A percentile compares a stretch with the other conserved stretches of the same genome.
Evolutionary conservation across 2,797 vertebrate species (phyloP).

Genomic region (Helicolenus hilgendorfi): DNA sequence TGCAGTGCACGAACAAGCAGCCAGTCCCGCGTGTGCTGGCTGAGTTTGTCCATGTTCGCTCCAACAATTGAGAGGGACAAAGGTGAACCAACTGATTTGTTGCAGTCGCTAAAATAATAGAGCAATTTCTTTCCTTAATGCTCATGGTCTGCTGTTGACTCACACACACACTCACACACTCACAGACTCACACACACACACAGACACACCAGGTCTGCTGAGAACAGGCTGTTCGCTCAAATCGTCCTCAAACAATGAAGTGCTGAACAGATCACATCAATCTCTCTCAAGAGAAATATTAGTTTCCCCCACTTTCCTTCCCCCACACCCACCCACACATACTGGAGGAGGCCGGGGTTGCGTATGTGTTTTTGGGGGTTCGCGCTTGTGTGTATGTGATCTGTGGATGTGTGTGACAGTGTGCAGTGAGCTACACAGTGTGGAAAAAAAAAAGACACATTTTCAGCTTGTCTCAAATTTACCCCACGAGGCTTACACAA

Average conservation of each 20-base stretch:
- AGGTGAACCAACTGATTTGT: conserved; percentile 87
- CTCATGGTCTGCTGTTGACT: conserved; percentile 72
- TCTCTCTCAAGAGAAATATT: conserved; percentile 88
- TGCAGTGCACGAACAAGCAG: conserved; percentile 71
- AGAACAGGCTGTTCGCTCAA: conserved; percentile 86
- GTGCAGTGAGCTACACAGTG: conserved; percentile 54
- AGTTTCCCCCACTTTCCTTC: conserved; percentile 66
- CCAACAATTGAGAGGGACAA: conserved; percentile 81
- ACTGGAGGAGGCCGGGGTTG: conserved; percentile 44
- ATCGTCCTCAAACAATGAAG: conserved; percentile 85
- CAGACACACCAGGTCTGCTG: conserved; percentile 63
- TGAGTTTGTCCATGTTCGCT: conserved; percentile 79
- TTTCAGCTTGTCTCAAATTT: conserved; percentile 75
- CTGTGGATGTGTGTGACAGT: conserved; percentile 15
- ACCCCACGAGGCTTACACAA: conserved; percentile 71
- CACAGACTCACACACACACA: conserved; percentile 17
- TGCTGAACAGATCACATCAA: conserved; percentile 88
- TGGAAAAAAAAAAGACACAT: conserved; percentile 65
- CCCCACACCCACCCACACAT: conserved; percentile 38
- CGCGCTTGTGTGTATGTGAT: background rate
- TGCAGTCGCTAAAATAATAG: conserved; percentile 87
- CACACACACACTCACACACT: conserved; percentile 15
- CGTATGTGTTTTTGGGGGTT: conserved; percentile 36
- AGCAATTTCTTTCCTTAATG: conserved; percentile 88
- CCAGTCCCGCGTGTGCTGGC: conserved; percentile 66